These are phyloP conservation scores for Synergus laeviventris DNA, from an alignment of 2,888 invertebrate genomes.

Conservation along the genomic window DNA sequence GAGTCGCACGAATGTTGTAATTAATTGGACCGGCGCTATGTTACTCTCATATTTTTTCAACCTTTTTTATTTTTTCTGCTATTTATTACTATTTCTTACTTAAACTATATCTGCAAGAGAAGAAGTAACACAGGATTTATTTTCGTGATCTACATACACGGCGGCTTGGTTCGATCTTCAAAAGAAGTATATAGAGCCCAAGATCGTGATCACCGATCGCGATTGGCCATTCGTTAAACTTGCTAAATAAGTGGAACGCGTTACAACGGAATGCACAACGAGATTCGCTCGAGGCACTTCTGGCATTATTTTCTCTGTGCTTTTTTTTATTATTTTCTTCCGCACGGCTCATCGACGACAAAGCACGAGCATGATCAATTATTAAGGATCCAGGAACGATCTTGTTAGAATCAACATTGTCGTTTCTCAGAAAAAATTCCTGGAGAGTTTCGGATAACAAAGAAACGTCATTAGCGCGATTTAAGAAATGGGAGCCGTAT, in stretches of 20 bases:
- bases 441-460: background rate
- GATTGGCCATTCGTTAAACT: slow-evolving; percentile 32
- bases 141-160: slow-evolving; percentile 32
- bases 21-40: background rate
- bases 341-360: background rate
- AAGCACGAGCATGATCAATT: background rate
- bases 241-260: slow-evolving; percentile 57
- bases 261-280: slow-evolving; percentile 60
- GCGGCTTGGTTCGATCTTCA: slow-evolving; percentile 26
- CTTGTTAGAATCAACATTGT: slow-evolving; percentile 5
- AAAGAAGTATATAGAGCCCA: slow-evolving; percentile 22
- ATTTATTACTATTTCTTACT: background rate
- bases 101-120: background rate
- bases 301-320: slow-evolving; percentile 46
- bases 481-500: background rate
- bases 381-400: background rate
- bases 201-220: slow-evolving; percentile 30
- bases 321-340: slow-evolving; percentile 8
- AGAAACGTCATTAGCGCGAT: background rate
- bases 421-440: background rate
- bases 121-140: slow-evolving; percentile 3
- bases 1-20: background rate
- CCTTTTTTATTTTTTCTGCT: background rate
- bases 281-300: slow-evolving; percentile 55
- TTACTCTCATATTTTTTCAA: background rate